Evolutionary conservation across 2,888 invertebrate species (phyloP).

Genomic region (Leptinotarsa rubiginosa): DNA sequence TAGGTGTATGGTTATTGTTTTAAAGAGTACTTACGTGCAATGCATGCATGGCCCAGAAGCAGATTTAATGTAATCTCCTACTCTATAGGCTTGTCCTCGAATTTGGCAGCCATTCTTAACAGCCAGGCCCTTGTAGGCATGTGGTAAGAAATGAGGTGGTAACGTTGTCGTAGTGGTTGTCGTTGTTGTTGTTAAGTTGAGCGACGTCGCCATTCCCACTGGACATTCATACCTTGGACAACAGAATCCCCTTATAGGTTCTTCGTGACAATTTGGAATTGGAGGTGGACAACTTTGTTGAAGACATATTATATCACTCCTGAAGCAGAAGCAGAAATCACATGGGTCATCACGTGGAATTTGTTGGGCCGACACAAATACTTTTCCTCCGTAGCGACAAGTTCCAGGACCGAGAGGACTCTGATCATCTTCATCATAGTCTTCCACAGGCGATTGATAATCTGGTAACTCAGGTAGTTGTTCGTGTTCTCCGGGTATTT

Average conservation of each 20-base stretch:
- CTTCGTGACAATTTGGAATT: slow-evolving; percentile 90
- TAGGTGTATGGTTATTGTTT: background rate
- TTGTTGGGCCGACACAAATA: slow-evolving; percentile 94
- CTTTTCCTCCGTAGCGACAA: slow-evolving; percentile 91
- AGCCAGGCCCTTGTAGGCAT: slow-evolving; percentile 81
- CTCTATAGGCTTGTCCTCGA: slow-evolving; percentile 84
- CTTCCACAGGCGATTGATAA: slow-evolving; percentile 68
- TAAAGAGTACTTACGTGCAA: slow-evolving; percentile 83
- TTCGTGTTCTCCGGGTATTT: slow-evolving; percentile 55
- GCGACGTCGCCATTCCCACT: slow-evolving; percentile 85
- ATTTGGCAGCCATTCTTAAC: slow-evolving; percentile 87
- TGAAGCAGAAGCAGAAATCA: slow-evolving; percentile 97
- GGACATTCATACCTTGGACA: slow-evolving; percentile 95
- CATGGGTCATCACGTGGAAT: slow-evolving; percentile 95
- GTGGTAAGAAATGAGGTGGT: slow-evolving; percentile 85
- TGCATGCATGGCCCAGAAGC: slow-evolving; percentile 93
- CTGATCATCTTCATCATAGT: slow-evolving; percentile 83
- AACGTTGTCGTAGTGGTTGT: slow-evolving; percentile 88
- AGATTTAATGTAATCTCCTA: slow-evolving; percentile 86
- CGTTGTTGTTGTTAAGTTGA: slow-evolving; percentile 88
- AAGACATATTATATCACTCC: slow-evolving; percentile 93
- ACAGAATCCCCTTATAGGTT: slow-evolving; percentile 93
- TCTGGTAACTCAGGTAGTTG: slow-evolving; percentile 60
- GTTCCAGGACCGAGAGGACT: slow-evolving; percentile 87
- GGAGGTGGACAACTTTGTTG: slow-evolving; percentile 97